Conservation (phyloP, 2,797 vertebrate species). For the Xiphophorus birchmanni region DNA sequence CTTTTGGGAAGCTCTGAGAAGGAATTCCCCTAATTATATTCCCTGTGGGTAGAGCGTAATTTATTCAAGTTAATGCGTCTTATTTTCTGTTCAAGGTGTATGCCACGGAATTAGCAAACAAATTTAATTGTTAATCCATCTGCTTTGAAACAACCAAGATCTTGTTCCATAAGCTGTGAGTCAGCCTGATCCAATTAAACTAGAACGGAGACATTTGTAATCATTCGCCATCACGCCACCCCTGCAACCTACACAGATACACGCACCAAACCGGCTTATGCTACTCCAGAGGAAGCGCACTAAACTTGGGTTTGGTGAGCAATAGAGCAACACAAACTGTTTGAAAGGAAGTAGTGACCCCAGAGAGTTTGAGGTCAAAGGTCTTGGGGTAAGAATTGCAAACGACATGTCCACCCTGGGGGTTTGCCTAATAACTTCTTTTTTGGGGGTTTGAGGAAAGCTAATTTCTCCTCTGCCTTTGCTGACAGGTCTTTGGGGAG, state of each 20-base stretch:
- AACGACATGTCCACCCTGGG: slow-evolving; percentile 79
- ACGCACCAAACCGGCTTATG: slow-evolving; percentile 63
- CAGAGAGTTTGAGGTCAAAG: slow-evolving; percentile 72
- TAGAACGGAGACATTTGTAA: slow-evolving; percentile 80
- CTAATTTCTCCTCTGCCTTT: slow-evolving; percentile 70
- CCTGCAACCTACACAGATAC: slow-evolving; percentile 66
- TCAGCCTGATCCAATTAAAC: slow-evolving; percentile 83
- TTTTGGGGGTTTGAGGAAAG: slow-evolving; percentile 65
- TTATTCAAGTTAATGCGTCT: slow-evolving; percentile 78
- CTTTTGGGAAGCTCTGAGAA: slow-evolving; percentile 67
- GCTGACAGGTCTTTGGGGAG: slow-evolving; percentile 79
- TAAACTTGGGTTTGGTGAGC: slow-evolving; percentile 68
- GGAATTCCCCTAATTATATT: slow-evolving; percentile 75
- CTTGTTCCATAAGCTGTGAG: slow-evolving; percentile 80
- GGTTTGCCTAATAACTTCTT: slow-evolving; percentile 78
- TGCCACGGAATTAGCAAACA: slow-evolving; percentile 75
- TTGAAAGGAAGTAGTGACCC: slow-evolving; percentile 76
- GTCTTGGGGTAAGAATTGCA: slow-evolving; percentile 76
- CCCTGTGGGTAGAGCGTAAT: slow-evolving; percentile 73
- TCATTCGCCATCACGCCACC: slow-evolving; percentile 76
- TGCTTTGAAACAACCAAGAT: slow-evolving; percentile 78
- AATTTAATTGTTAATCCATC: slow-evolving; percentile 83
- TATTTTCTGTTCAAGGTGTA: slow-evolving; percentile 79
- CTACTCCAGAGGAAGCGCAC: slow-evolving; percentile 59
- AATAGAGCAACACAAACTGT: slow-evolving; percentile 71